Percentiles rank a stretch among this genome's conserved stretches.
These are phyloP conservation scores for Coelinius sp. DNA, from an alignment of 2,888 invertebrate species.

Conservation along the genomic window DNA sequence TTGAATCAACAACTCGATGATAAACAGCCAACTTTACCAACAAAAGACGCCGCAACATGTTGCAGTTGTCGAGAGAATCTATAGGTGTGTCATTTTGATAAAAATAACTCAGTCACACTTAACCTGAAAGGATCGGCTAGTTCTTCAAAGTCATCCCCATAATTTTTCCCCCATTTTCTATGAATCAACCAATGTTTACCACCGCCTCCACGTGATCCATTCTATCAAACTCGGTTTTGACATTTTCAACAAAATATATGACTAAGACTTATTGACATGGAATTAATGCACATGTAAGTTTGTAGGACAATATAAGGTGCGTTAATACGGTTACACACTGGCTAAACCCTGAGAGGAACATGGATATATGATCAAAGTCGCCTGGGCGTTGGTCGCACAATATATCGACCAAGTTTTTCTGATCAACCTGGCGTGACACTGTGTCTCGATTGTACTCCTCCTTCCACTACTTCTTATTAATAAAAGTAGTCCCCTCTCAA, in stretches of 20 bases:
- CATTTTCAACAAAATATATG: too few relatives aligned
- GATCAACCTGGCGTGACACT: slow-evolving; percentile 60
- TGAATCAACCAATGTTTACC: too few relatives aligned
- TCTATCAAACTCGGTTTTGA: too few relatives aligned
- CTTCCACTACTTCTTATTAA: slow-evolving; percentile 55
- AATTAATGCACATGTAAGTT: slow-evolving; percentile 15
- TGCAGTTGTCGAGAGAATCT: slow-evolving; percentile 48
- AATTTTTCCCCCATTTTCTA: too few relatives aligned
- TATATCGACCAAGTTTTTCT: slow-evolving; percentile 19
- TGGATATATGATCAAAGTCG: slow-evolving; percentile 5
- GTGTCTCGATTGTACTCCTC: slow-evolving; percentile 35
- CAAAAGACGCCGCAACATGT: slow-evolving; percentile 68
- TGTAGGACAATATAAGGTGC: slow-evolving; percentile 19
- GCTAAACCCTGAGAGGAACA: not conserved
- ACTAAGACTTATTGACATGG: slow-evolving; percentile 5
- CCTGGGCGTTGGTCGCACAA: slow-evolving; percentile 54
- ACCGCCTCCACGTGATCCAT: too few relatives aligned
- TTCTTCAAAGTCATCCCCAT: not conserved
- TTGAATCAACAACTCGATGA: slow-evolving; percentile 63
- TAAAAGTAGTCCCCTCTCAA: slow-evolving; percentile 39
- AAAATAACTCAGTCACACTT: slow-evolving; percentile 30
- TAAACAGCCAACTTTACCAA: slow-evolving; percentile 65
- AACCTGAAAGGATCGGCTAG: not conserved
- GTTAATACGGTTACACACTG: slow-evolving; percentile 17
- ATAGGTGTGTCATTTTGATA: slow-evolving; percentile 56